phyloP scores from a whole-genome alignment of 2,797 vertebrate genomes.

The Taeniopygia guttata region DNA sequence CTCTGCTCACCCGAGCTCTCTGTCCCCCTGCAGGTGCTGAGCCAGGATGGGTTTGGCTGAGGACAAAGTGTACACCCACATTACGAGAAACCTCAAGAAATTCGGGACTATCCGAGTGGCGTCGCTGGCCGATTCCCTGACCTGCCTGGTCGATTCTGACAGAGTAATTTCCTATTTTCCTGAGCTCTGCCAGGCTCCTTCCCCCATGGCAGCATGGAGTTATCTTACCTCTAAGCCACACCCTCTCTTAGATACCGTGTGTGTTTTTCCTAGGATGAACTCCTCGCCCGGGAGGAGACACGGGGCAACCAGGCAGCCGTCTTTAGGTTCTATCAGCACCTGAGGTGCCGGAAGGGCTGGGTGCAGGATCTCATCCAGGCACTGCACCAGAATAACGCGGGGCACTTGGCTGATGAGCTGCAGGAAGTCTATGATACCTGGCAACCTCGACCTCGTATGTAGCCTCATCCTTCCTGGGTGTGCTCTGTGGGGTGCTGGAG shows the following conservation, averaged over 20 bases:
- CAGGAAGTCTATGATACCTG: not conserved
- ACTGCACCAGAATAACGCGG: not conserved
- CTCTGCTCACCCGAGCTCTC: accelerated
- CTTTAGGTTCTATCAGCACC: slow-evolving; percentile 12
- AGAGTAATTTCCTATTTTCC: slow-evolving; percentile 7
- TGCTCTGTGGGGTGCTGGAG: accelerated
- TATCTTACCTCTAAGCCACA: not conserved
- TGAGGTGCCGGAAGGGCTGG: slow-evolving; percentile 37
- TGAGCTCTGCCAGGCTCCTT: not conserved
- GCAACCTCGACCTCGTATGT: not conserved
- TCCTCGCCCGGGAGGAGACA: not conserved
- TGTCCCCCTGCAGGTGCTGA: not conserved
- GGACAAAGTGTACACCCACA: slow-evolving; percentile 1
- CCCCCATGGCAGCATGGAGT: accelerated
- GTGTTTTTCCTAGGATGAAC: slow-evolving; percentile 24
- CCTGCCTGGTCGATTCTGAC: slow-evolving; percentile 23
- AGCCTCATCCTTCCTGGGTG: accelerated
- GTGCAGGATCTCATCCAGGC: not conserved
- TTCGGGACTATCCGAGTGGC: slow-evolving; percentile 23
- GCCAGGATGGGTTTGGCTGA: slow-evolving; percentile 49
- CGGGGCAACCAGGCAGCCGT: not conserved
- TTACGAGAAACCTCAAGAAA: not conserved
- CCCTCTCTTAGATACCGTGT: not conserved
- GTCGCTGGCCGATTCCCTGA: not conserved
- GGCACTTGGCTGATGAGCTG: not conserved